phyloP scores from a whole-genome alignment of 2,888 invertebrate genomes.

The Melanostoma scalare region DNA sequence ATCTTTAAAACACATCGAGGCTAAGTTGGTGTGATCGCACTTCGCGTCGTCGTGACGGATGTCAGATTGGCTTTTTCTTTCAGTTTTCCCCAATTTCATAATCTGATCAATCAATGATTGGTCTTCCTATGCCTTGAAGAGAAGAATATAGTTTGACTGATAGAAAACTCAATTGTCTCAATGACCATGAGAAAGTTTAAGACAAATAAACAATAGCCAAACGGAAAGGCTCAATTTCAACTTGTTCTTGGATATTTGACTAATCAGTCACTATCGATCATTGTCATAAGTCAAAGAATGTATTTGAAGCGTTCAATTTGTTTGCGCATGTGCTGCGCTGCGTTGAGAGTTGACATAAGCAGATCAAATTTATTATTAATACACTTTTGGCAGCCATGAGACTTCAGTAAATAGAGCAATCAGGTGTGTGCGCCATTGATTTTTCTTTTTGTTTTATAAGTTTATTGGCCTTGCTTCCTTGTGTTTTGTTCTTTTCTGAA shows the following conservation, averaged over 20 bases:
- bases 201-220: background rate
- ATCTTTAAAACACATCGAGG: slow-evolving; percentile 45
- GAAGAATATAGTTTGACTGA: slow-evolving; percentile 14
- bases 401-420: slow-evolving; percentile 56
- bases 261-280: slow-evolving; percentile 21
- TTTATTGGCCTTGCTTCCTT: slow-evolving; percentile 67
- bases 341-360: slow-evolving; percentile 35
- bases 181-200: slow-evolving; percentile 34
- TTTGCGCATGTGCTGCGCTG: no score
- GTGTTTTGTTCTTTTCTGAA: slow-evolving; percentile 11
- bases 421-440: slow-evolving; percentile 29
- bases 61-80: slow-evolving; percentile 34
- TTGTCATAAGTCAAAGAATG: background rate
- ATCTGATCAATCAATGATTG: slow-evolving; percentile 28
- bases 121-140: slow-evolving; percentile 16
- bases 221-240: slow-evolving; percentile 2
- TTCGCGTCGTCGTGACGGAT: slow-evolving; percentile 57
- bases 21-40: slow-evolving; percentile 3
- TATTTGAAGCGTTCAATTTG: slow-evolving; percentile 22
- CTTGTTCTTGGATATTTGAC: slow-evolving; percentile 1
- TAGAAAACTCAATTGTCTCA: slow-evolving; percentile 17
- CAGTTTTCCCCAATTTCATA: slow-evolving; percentile 29
- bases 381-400: slow-evolving; percentile 31
- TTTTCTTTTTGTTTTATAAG: slow-evolving; percentile 48
- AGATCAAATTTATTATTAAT: slow-evolving; percentile 28